Evolutionary conservation across 2,113 vertebrate species (phyloP), one percentile per base, ranked within the genome.

Genomic region (Microcebus tavaratra): DNA sequence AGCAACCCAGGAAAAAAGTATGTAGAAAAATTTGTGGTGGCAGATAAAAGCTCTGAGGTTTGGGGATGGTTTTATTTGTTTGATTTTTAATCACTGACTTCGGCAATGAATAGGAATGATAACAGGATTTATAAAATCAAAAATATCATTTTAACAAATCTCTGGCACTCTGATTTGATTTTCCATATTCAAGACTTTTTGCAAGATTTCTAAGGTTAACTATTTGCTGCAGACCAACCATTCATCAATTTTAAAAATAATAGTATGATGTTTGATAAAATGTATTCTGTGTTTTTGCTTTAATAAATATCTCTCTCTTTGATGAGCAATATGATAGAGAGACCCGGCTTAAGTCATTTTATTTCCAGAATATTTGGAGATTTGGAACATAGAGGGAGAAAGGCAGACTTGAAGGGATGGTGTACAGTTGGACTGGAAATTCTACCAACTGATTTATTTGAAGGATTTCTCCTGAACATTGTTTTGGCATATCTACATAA

Each of bases 361-460:
- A 96, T 86, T 90, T 72, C n/a, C 85, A 92, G 65, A 65, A 12
- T 87, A 83, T 80, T 91, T 87, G 48, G 5, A 17, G 84, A 67
- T 88, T 83, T 88, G 39, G 36, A 8, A 72, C 48, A 20, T 20
- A 45, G 45, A 63, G 0, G 2, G 9, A 21, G 18, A 8, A 14
- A 48, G 23, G 34, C 36, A 79, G 34, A 13, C 23, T n/a, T 89
- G 27, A 86, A 93, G 57, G 61, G 45, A 10, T 59, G 76, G 36
- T 48, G 27, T 50, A 21, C 11, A 2, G 1, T 18, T 93, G 14
- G 18, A 53, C 9, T 76, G 13, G 29, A 96, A 88, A 82, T 42
- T 84, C 59, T 75, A 23, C 36, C 14, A 78, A 57, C 48, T 53
- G 65, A 92, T 78, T 68, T 73, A 25, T 75, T 81, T 53, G 76